Evolutionary conservation across 2,797 vertebrate species (phyloP), one percentile per base, ranked within the genome.

Genomic region (Sciurus vulgaris): DNA sequence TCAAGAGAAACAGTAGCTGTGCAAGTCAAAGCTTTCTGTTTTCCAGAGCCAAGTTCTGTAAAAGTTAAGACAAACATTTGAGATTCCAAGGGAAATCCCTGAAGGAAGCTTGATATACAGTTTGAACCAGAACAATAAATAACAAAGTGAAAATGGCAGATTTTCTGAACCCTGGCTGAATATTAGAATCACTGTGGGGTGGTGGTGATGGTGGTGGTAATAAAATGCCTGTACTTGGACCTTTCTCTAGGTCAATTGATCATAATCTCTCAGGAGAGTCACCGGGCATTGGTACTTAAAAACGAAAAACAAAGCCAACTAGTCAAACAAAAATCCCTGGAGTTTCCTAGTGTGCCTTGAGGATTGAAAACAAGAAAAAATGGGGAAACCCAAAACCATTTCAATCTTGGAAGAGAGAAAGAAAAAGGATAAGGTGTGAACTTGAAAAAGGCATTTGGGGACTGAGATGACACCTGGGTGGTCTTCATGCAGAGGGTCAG

Each of bases 11-110:
- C 7, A 30, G 26, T 61, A n/a, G 70, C 85, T 73, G 92, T 69
- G 56, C 87, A 91, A 89, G n/a, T 73, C 20, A 63, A 85, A 82
- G 14, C 26, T 95, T 82, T 91, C 41, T 87, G 8, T 94, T 96
- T 97, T 92, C 28, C 95, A 87, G 73, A 95, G 61, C 54, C 85
- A 92, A 47, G 3, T 93, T 94, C 84, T 90, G 28, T 13, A 85
- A 72, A 94, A 88, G 35, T 67, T 85, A 77, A 70, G 83, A 88
- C 79, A 93, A 95, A 35, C 28, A 70, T 89, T 91, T 86, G 79
- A 87, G 63, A 87, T 72, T 76, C 51, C 69, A 89, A 89, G 73
- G 76, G 56, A 93, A 89, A 79, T 69, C 33, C 18, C 56, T 65
- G 38, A 89, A 91, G 67, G 41, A 86, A 94, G n/a, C 4, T 12